Base-by-base conservation (phyloP, 2,113 vertebrate genomes). In the Microtus montanus region DNA sequence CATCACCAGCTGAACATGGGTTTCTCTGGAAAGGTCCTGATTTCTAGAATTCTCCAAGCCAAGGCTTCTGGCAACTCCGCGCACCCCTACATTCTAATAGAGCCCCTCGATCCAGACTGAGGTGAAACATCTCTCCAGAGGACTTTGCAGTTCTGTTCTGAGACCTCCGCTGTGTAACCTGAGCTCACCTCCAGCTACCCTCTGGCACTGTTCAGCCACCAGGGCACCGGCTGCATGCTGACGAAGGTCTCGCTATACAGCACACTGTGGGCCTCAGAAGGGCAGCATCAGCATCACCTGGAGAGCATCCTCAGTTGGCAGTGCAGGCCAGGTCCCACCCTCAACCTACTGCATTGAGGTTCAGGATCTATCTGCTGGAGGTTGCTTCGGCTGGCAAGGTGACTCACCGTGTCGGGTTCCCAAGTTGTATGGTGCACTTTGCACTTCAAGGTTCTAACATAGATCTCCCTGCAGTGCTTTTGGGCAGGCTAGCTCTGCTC, bases 401-500 rank as follows among this genome's bases (percentile, higher is more conserved):
- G 92, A 92, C 87, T 96, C 95, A 95, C 92, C 92, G 88, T 77
- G 90, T 96, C 94, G 75, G 73, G 20, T 54, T 96, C 44, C 97
- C 95, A 97, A 96, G 89, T 90, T 93, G 90, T 96, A 93, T 7
- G 90, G 90, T 92, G 87, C 95, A 92, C 91, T 85, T 93, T 86
- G 74, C 83, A 92, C 78, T 85, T 93, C 74, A 75, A 78, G 64
- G 87, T 79, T 91, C 73, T 86, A 94, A 94, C 49, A 84, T 54
- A 85, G 87, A 95, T 44, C 84, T 86, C 84, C 92, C 82, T 91
- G 95, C 94, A 95, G 95, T 93, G 96, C 82, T 97, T 94, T 95
- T 89, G 96, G 90, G 35, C 88, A 97, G 97, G 94, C 93, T 97
- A 84, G 92, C 9, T 95, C 90, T 91, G 75, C 91, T 96, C 96